Evolutionary conservation across 2,113 vertebrate species (phyloP), one percentile per base, ranked within the genome.

Genomic region (Atrichornis clamosus): DNA sequence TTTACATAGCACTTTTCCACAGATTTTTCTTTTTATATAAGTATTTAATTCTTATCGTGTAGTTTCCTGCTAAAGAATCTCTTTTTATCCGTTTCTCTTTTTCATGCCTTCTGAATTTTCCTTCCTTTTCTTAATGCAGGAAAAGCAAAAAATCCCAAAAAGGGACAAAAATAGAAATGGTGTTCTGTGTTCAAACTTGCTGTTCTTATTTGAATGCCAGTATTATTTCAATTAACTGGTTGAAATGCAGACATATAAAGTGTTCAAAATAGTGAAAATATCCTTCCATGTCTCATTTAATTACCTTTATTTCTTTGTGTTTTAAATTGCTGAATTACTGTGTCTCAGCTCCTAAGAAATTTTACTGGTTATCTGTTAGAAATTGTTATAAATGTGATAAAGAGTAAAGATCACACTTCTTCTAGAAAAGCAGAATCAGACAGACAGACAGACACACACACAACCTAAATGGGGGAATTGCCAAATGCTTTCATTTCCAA

Each of bases 361-460:
- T 85, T 63, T 53, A 27, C 3, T 19, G 15, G 13, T 46, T 15
- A 35, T 53, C 39, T 23, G 10, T 18, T 67, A 24, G 41, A 88
- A 85, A 47, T 35, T 2, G 28, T 42, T 79, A 59, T 15, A 73
- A 58, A 35, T 15, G 7, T 35, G 16, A 46, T 55, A 32, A 85
- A 67, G 18, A 39, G 6, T 27, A 53, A 78, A 53, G n/a, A 73
- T 42, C 46, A 42, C 10, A 55, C 7, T 76, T 79, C 14, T 64
- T 30, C 10, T 50, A 11, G 0, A 8, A 73, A 80, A 83, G 19
- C 28, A 68, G 79, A 89, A 86, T 42, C 15, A 46, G 26, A 2
- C 15, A 35, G 0, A 2, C 2, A 17, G n/a, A n/a, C n/a, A n/a
- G n/a, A n/a, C 6, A 30, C 7, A 5, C 1, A 2, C 2, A 17